Evolutionary conservation across 2,113 vertebrate species (phyloP).

Genomic region (Furnarius figulus): DNA sequence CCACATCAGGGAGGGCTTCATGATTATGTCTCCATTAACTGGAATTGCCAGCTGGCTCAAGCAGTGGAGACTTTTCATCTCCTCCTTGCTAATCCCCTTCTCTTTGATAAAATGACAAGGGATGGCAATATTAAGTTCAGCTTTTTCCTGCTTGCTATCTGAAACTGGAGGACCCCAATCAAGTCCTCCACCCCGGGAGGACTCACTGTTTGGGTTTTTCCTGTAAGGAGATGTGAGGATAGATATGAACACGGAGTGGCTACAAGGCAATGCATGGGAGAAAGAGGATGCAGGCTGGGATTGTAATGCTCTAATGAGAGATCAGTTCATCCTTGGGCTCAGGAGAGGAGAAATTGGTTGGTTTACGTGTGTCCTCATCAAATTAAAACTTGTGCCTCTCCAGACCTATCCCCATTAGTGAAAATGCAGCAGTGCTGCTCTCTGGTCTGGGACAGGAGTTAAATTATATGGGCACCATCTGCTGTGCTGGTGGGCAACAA

Average conservation of each 20-base stretch:
- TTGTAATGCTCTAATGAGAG: not conserved
- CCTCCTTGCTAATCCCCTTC: not conserved
- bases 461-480: not conserved
- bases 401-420: fast-evolving
- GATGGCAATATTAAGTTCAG: not conserved
- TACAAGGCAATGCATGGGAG: not conserved
- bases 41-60: not conserved
- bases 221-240: not conserved
- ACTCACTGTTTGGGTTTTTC: not conserved
- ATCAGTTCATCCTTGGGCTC: not conserved
- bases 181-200: not conserved
- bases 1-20: not conserved
- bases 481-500: not conserved
- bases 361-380: not conserved
- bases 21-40: not conserved
- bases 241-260: not conserved
- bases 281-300: not conserved
- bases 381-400: not conserved
- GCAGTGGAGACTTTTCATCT: not conserved
- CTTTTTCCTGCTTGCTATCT: not conserved
- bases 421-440: not conserved
- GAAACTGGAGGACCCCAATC: not conserved
- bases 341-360: not conserved
- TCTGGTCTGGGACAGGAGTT: not conserved
- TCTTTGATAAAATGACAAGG: not conserved